Evolutionary conservation across 2,113 vertebrate species (phyloP).

Genomic region (Oxygymnocypris stewartii): DNA sequence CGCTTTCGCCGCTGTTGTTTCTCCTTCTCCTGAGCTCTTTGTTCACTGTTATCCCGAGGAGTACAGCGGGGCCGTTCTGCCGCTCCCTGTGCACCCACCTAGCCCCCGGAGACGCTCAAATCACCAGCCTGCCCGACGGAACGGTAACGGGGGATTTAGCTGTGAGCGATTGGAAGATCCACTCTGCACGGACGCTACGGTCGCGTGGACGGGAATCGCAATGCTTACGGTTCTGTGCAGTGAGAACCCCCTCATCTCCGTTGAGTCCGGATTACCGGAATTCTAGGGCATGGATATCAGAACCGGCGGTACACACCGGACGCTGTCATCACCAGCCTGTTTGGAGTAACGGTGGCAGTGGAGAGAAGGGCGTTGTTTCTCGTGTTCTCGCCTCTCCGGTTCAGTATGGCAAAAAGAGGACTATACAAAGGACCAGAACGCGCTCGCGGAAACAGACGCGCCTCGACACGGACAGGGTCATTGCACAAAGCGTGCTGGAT

Average conservation of each 20-base stretch:
- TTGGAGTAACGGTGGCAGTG: constrained; percentile 54
- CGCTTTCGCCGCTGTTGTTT: constrained; percentile 75
- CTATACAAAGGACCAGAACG: constrained; percentile 74
- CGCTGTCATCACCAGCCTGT: constrained; percentile 54
- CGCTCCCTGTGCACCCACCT: constrained; percentile 68
- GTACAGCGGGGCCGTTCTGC: constrained; percentile 69
- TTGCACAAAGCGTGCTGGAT: constrained; percentile 64
- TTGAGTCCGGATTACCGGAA: constrained; percentile 35
- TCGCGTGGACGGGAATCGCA: constrained; percentile 52
- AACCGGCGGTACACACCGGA: constrained; percentile 45
- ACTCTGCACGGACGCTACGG: constrained; percentile 65
- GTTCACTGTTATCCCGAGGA: constrained; percentile 81
- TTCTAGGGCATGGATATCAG: constrained; percentile 31
- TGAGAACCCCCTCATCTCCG: constrained; percentile 47
- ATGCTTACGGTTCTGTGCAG: constrained; percentile 49
- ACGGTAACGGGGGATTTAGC: constrained; percentile 63
- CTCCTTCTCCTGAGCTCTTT: constrained; percentile 86
- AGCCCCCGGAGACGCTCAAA: constrained; percentile 68
- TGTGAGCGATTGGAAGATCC: constrained; percentile 65
- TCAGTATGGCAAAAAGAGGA: constrained; percentile 64
- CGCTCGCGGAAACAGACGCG: constrained; percentile 52
- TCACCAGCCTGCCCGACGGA: constrained; percentile 59
- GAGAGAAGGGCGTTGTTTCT: constrained; percentile 75
- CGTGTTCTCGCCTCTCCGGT: constrained; percentile 61
- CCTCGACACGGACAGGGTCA: constrained; percentile 58